Percentiles rank a stretch among this genome's conserved stretches.
phyloP scores from a whole-genome alignment of 92 coral and sea anemone species.

The Epizoanthus stellaris region DNA sequence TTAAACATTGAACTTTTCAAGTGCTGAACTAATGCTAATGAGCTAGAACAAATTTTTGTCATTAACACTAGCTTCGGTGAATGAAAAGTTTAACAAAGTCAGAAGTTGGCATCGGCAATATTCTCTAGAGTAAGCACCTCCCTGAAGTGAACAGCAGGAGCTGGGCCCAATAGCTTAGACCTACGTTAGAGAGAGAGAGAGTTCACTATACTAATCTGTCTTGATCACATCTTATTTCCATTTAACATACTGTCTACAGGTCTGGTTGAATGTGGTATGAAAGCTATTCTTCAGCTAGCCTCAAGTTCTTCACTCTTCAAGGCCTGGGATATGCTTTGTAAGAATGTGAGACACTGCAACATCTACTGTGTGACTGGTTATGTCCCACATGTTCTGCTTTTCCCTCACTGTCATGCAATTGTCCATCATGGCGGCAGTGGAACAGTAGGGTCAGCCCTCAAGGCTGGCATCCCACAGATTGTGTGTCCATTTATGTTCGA shows the following conservation, averaged over 20 bases:
- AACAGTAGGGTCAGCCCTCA: constrained; percentile 85
- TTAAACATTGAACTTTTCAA: too few relatives aligned
- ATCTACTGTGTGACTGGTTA: constrained; percentile 82
- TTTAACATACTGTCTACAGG: constrained; percentile 46
- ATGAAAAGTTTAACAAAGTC: too few relatives aligned
- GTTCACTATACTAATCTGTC: too few relatives aligned
- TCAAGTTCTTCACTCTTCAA: constrained; percentile 72
- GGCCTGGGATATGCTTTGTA: constrained; percentile 90
- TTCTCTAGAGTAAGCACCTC: too few relatives aligned
- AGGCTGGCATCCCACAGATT: constrained; percentile 82
- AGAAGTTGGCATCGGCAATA: too few relatives aligned
- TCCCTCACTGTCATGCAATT: constrained; percentile 77
- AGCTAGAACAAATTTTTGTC: too few relatives aligned
- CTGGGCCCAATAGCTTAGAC: too few relatives aligned
- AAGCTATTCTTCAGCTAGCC: constrained; percentile 74
- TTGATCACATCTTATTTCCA: too few relatives aligned
- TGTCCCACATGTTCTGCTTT: constrained; percentile 75
- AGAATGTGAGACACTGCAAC: constrained; percentile 81
- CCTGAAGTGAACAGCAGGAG: too few relatives aligned
- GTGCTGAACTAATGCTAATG: too few relatives aligned
- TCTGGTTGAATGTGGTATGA: constrained; percentile 83
- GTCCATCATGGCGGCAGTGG: constrained; percentile 94
- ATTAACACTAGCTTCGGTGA: too few relatives aligned
- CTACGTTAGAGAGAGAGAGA: too few relatives aligned
- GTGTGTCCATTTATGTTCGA: constrained; percentile 94